A percentile compares a stretch with the other conserved stretches of the same genome.
These are phyloP conservation scores for Calliphora vomitoria DNA, from an alignment of 2,888 invertebrate species.

Conservation along the genomic window DNA sequence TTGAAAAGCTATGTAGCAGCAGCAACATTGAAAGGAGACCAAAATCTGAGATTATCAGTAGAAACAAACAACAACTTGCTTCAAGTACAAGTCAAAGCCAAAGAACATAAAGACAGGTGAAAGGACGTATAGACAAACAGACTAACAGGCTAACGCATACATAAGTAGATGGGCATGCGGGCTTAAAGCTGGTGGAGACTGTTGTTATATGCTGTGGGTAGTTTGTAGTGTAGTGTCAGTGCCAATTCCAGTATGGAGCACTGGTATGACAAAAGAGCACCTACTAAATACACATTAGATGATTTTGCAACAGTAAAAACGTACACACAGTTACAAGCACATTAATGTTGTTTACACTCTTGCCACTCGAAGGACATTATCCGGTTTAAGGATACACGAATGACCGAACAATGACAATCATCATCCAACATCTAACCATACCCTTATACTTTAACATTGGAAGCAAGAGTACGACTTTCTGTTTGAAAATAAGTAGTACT, in stretches of 20 bases:
- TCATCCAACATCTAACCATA: conserved; percentile 51
- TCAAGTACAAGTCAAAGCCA: conserved; percentile 56
- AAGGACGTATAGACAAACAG: conserved; percentile 21
- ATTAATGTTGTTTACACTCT: conserved; percentile 83
- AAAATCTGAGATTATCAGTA: conserved; percentile 81
- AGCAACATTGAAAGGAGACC: conserved; percentile 76
- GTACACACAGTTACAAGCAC: conserved; percentile 70
- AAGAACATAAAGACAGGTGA: conserved; percentile 32
- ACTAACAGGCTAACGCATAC: conserved; percentile 1
- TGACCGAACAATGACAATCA: conserved; percentile 81
- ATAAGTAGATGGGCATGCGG: conserved; percentile 34
- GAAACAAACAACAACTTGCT: conserved; percentile 71
- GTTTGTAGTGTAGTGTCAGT: background rate
- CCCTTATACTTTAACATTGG: conserved; percentile 76
- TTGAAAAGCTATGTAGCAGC: conserved; percentile 50
- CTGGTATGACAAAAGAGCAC: conserved; percentile 51
- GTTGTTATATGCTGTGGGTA: conserved; percentile 25
- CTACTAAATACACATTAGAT: conserved; percentile 49
- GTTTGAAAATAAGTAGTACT: conserved; percentile 57
- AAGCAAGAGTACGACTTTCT: conserved; percentile 74
- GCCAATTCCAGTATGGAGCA: background rate
- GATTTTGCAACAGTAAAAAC: conserved; percentile 16
- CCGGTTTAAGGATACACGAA: conserved; percentile 78
- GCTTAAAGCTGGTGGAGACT: conserved; percentile 38
- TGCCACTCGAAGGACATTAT: conserved; percentile 77